Base-by-base conservation (phyloP, 2,888 invertebrate genomes). In the Spisula solida region DNA sequence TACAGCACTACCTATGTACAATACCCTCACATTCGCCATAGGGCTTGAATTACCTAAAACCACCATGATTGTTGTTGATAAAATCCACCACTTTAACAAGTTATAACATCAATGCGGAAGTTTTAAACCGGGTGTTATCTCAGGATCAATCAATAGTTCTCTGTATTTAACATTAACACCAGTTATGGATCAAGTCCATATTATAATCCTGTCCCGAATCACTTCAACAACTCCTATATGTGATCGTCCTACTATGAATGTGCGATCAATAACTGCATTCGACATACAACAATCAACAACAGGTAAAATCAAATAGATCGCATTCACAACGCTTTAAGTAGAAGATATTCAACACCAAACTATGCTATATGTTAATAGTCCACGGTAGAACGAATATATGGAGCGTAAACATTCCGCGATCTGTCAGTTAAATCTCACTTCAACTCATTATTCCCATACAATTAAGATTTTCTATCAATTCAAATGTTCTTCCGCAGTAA, bases 1-100 rank as follows among this genome's bases (percentile, higher is more conserved):
- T 1, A 96, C 95, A 2, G 96, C 95, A 89, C 96, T 96, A 5
- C 96, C 96, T n/a, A 96, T 95, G 87, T 96, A 96, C 70, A 96
- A 90, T n/a, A 96, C 96, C 14, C 95, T 93, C 0, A 70, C 18
- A 14, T 41, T 81, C 2, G 47, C 78, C 89, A 90, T 82, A 12
- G 88, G 86, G 51, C 81, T 80, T 6, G 80, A 55, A 47, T 83
- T 81, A 16, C 66, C 70, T 48, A 91, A 55, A 60, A 89, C 70
- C 83, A 89, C 92, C 92, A 92, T 91, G 80, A 14, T 86, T 86
- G 31, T 51, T 20, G 55, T 29, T 56, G n/a, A 31, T 25, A 20
- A n/a, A 41, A 79, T 83, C 29, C 70, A 83, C 47, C 29, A 47
- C 25, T 25, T 81, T 48, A 86, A 80, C n/a, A 55, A 81, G 20